These are phyloP conservation scores for Agrotis puta DNA, from an alignment of 2,888 invertebrate genomes.

Conservation along the genomic window DNA sequence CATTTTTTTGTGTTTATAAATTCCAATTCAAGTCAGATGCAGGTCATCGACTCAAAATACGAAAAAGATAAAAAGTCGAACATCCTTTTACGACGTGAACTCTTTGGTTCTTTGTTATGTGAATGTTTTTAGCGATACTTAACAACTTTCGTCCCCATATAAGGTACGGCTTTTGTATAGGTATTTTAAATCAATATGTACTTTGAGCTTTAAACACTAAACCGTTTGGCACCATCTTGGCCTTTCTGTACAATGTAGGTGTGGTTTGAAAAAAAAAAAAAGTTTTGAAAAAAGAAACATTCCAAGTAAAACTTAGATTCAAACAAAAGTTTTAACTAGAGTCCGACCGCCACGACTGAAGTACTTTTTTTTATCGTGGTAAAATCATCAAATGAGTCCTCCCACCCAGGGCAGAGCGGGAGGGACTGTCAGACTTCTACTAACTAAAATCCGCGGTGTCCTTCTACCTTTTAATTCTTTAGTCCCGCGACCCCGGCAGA, in stretches of 20 bases:
- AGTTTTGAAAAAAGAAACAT: too few relatives aligned
- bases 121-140: constrained; percentile 22
- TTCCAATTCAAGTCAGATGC: constrained; percentile 11
- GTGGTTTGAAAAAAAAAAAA: neutral
- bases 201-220: neutral
- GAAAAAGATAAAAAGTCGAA: neutral
- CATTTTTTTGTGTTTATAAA: neutral
- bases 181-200: neutral
- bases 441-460: too few relatives aligned
- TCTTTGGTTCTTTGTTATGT: constrained; percentile 22
- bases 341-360: too few relatives aligned
- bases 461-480: too few relatives aligned
- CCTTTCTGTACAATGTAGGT: neutral
- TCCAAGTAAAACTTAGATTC: too few relatives aligned
- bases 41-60: constrained; percentile 8
- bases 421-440: too few relatives aligned
- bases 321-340: too few relatives aligned
- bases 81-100: constrained; percentile 20
- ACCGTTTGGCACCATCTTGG: constrained; percentile 1
- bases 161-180: neutral
- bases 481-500: too few relatives aligned
- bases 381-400: too few relatives aligned
- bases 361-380: too few relatives aligned
- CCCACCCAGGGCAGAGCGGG: too few relatives aligned
- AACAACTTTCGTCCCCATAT: constrained; percentile 23